A percentile compares a stretch with the other conserved stretches of the same genome.
Conservation (phyloP, 2,888 invertebrate species). For the Mythimna impura region DNA sequence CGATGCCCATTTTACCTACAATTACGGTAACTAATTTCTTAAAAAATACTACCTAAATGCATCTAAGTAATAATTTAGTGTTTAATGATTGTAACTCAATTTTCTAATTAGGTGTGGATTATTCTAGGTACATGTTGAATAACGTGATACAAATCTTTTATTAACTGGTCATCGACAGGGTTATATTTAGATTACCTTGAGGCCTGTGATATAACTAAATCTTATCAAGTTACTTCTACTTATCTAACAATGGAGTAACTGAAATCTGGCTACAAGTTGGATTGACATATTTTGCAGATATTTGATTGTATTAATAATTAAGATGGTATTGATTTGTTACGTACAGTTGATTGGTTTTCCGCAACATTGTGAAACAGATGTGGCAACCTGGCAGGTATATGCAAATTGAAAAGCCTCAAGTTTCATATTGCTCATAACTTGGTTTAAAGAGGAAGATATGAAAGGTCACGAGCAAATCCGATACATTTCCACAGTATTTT, state of each 20-base stretch:
- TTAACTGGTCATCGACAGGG: constrained; percentile 30
- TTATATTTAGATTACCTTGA: constrained; percentile 30
- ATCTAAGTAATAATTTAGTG: too few species aligned
- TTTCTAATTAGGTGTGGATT: too few species aligned
- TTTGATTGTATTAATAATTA: neutral
- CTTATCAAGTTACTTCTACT: constrained; percentile 18
- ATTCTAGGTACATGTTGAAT: too few species aligned
- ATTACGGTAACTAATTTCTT: too few species aligned
- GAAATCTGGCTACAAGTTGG: neutral
- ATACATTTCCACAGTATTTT: neutral
- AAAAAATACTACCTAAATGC: too few species aligned
- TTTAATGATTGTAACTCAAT: too few species aligned
- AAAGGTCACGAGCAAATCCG: neutral
- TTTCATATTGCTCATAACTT: neutral
- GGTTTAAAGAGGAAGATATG: neutral
- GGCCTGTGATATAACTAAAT: constrained; percentile 30
- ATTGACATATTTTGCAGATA: neutral
- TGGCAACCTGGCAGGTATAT: neutral
- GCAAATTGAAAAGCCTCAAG: neutral
- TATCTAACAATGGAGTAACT: constrained; percentile 18
- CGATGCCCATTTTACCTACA: too few species aligned
- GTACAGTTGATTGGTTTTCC: neutral
- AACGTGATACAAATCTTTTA: constrained; percentile 29
- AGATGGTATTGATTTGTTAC: neutral
- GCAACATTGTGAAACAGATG: neutral